Conservation (phyloP, 2,113 vertebrate genomes). For the Vicugna pacos region DNA sequence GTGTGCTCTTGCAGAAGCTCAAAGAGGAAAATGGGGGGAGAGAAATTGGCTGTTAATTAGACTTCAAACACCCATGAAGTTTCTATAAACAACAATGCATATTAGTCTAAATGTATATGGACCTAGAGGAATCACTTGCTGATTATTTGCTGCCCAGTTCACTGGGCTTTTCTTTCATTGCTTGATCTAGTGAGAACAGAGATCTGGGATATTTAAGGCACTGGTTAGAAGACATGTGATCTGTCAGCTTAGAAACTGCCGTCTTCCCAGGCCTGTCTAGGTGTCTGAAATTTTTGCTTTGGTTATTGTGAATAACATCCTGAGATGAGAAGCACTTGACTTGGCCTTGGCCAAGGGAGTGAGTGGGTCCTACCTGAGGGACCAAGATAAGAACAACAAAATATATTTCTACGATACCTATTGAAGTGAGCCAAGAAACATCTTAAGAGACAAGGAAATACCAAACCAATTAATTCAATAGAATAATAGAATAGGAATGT, state of each 20-base stretch:
- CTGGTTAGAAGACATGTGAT: background rate
- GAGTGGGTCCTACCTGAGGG: background rate
- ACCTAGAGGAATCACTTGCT: background rate
- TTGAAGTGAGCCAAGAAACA: background rate
- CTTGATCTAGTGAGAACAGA: background rate
- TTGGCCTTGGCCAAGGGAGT: background rate
- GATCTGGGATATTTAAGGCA: background rate
- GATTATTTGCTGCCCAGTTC: background rate
- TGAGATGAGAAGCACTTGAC: background rate
- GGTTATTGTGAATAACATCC: constrained; percentile 28
- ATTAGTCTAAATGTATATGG: background rate
- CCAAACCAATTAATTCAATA: background rate
- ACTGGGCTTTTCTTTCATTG: background rate
- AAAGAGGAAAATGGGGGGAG: constrained; percentile 17
- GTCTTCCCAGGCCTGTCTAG: background rate
- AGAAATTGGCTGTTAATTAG: constrained; percentile 12
- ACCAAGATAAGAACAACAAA: constrained; percentile 7
- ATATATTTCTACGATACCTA: background rate
- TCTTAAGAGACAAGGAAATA: background rate
- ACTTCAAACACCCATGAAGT: background rate
- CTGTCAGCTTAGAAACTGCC: background rate
- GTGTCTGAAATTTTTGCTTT: constrained; percentile 44
- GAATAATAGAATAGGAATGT: background rate
- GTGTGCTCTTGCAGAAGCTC: constrained; percentile 17
- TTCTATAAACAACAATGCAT: background rate